Base-by-base conservation (phyloP, 2,888 invertebrate genomes). In the Euzetes globulus region DNA sequence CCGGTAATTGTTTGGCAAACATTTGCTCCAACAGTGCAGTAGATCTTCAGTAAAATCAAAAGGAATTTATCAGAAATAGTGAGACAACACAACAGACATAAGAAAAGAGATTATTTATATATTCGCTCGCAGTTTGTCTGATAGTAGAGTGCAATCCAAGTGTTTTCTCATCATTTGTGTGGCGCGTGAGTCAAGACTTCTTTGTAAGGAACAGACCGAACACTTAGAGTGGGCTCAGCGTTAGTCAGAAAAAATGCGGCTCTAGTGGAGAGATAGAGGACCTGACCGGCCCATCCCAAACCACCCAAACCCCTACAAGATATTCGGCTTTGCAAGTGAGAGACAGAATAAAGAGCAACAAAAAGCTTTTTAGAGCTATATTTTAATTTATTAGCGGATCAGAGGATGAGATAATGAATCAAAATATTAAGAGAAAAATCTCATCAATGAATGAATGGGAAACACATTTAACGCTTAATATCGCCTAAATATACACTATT, bases 331-430 rank as follows among this genome's bases (percentile, higher is more conserved):
- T 60, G n/a, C n/a, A n/a, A n/a, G n/a, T 52, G 22, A 22, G 52
- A 19, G 13, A 52, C 5, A 22, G 15, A 65, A 33, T 33, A 33
- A 37, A 19, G n/a, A 17, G 33, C n/a, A 37, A 9, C 33, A 33
- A 27, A 65, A 65, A 65, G 37, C n/a, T 19, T 37, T 65, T 33
- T 60, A 37, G 37, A 65, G 33, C n/a, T 37, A 19, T 65, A 65
- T 37, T 65, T 65, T 65, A 65, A 65, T 65, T 65, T 65, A 65
- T 65, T 65, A 65, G 29, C 37, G 63, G 63, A 65, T 65, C 63
- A 37, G 11, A 65, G 7, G 22, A 65, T 19, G 37, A 65, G 63
- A 65, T 65, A 65, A 65, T 65, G 63, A 65, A 37, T 65, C 37
- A 19, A 65, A 65, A 37, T 33, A 60, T 60, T n/a, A 17, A 33